phyloP scores from a whole-genome alignment of 2,888 invertebrate species.

The Amphipoea oculea region DNA sequence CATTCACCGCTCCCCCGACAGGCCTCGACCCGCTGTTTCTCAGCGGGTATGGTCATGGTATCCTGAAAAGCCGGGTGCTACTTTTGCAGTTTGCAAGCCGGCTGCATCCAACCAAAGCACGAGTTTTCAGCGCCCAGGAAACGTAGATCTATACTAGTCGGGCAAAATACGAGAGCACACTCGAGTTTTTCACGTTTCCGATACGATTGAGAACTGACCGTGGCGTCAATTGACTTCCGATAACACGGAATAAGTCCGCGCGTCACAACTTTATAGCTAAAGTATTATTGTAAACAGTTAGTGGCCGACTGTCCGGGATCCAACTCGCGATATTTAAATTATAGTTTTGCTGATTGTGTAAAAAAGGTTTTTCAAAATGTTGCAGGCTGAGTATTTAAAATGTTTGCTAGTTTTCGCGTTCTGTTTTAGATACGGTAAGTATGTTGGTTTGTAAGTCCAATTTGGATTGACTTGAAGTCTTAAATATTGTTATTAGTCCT shows the following conservation, averaged over 20 bases:
- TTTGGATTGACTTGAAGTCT: background rate
- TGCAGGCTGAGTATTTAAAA: conserved; percentile 32
- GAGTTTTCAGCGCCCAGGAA: too few species aligned
- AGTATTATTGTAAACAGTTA: conserved; percentile 69
- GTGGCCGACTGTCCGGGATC: conserved; percentile 53
- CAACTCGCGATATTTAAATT: conserved; percentile 52
- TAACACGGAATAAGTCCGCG: conserved; percentile 57
- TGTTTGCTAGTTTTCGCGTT: conserved; percentile 39
- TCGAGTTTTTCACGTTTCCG: background rate
- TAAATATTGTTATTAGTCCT: background rate
- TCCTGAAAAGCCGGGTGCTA: too few species aligned
- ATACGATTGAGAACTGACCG: conserved; percentile 17
- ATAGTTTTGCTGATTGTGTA: background rate
- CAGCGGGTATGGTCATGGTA: background rate
- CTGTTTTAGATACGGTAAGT: conserved; percentile 55
- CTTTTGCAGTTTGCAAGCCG: too few species aligned
- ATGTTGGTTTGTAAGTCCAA: too few species aligned
- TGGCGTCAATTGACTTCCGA: conserved; percentile 39
- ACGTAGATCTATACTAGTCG: background rate
- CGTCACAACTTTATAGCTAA: conserved; percentile 36
- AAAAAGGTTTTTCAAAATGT: conserved; percentile 43
- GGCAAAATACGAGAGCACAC: background rate
- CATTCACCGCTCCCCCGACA: too few species aligned
- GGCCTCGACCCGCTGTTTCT: too few species aligned
- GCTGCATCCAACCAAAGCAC: too few species aligned